Conservation (phyloP, 1,140 invertebrate species). For the Pseudobourletiella spinata region DNA sequence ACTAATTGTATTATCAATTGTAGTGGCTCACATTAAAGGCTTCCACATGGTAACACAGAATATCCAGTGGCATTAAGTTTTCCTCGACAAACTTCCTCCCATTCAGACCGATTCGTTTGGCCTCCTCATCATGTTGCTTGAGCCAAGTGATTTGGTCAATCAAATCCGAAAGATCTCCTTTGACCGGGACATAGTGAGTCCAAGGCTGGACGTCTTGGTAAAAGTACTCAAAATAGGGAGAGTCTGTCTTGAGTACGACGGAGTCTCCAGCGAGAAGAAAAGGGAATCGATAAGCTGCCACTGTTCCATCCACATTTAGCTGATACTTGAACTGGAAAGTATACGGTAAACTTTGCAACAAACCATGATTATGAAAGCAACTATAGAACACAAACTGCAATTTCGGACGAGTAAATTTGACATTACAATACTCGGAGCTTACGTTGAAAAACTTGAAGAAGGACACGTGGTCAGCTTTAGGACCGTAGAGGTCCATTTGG, state of each 20-base stretch:
- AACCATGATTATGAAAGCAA: neutral
- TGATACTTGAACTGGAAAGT: conserved; percentile 87
- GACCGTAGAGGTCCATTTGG: conserved; percentile 74
- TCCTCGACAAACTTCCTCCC: conserved; percentile 64
- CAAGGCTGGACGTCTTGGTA: conserved; percentile 65
- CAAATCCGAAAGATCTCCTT: conserved; percentile 69
- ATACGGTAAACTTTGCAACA: conserved; percentile 25
- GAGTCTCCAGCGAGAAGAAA: conserved; percentile 80
- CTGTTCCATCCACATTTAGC: conserved; percentile 88
- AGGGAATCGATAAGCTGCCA: conserved; percentile 88
- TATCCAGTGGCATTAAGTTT: conserved; percentile 70
- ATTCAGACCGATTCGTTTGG: conserved; percentile 57
- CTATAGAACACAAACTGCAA: conserved; percentile 1
- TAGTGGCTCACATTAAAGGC: conserved; percentile 57
- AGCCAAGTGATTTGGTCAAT: conserved; percentile 73
- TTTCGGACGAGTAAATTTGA: too few species aligned
- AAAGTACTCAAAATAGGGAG: conserved; percentile 89
- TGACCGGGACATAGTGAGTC: conserved; percentile 76
- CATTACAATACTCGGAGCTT: conserved; percentile 39
- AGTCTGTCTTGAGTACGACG: conserved; percentile 84
- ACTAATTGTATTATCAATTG: too few species aligned
- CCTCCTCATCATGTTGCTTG: conserved; percentile 62
- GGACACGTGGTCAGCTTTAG: conserved; percentile 68
- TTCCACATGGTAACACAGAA: conserved; percentile 80
- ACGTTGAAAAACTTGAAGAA: conserved; percentile 96